A percentile compares a stretch with the other conserved stretches of the same genome.
phyloP scores from a whole-genome alignment of 2,113 vertebrate genomes.

The Mionectes macconnelli region DNA sequence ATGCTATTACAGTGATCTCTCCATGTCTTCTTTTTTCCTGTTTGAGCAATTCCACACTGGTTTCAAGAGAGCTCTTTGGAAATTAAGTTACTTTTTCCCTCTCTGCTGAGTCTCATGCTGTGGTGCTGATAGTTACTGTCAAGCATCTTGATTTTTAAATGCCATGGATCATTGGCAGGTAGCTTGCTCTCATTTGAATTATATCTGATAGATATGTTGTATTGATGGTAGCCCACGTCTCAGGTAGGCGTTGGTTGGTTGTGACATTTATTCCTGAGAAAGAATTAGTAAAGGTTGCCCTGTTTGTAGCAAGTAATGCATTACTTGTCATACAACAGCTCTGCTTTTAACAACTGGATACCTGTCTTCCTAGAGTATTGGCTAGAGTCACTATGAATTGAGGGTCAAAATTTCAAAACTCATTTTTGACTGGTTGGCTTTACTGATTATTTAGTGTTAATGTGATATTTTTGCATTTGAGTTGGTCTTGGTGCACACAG shows the following conservation, averaged over 20 bases:
- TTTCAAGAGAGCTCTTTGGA: neutral
- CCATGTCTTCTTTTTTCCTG: neutral
- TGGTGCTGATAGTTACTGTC: neutral
- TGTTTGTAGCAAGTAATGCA: neutral
- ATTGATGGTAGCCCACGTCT: neutral
- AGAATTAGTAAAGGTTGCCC: neutral
- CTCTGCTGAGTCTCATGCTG: neutral
- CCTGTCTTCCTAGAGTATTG: neutral
- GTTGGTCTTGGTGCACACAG: neutral
- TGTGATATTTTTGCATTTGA: neutral
- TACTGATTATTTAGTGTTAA: neutral
- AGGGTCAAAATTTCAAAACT: neutral
- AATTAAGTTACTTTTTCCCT: neutral
- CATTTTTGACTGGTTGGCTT: neutral
- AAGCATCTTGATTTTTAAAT: neutral
- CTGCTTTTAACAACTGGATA: neutral
- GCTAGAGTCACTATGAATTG: neutral
- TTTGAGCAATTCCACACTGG: neutral
- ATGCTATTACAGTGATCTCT: neutral
- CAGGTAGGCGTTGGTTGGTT: neutral
- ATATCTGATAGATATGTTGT: neutral
- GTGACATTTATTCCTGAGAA: neutral
- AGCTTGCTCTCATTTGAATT: neutral
- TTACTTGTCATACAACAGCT: neutral
- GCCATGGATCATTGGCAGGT: neutral